Evolutionary conservation across 2,113 vertebrate genomes (phyloP).

Genomic region (Atractosteus spatula): DNA sequence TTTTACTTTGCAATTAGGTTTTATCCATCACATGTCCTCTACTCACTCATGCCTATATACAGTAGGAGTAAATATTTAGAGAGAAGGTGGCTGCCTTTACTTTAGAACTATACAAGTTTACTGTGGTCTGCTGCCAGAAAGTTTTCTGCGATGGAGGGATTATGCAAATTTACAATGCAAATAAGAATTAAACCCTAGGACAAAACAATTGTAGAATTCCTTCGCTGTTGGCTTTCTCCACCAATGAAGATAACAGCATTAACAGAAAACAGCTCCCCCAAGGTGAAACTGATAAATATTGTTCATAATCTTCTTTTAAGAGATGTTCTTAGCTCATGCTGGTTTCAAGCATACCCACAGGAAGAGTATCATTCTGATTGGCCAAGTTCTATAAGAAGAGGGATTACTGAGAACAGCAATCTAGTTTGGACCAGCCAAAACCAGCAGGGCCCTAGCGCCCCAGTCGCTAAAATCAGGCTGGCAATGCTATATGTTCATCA

Average conservation of each 20-base stretch:
- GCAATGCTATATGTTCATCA: not conserved
- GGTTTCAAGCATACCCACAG: conserved; percentile 11
- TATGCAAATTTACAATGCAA: conserved; percentile 33
- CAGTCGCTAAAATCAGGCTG: not conserved
- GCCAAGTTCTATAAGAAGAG: not conserved
- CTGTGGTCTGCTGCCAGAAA: conserved; percentile 16
- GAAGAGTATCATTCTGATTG: conserved; percentile 17
- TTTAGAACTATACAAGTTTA: conserved; percentile 20
- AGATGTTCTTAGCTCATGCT: conserved; percentile 21
- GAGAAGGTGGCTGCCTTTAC: conserved; percentile 9
- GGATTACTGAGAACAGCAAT: conserved; percentile 31
- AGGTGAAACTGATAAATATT: conserved; percentile 15
- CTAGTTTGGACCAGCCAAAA: conserved; percentile 28
- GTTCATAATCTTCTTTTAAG: conserved; percentile 32
- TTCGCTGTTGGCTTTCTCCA: conserved; percentile 13
- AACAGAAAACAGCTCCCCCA: conserved; percentile 13
- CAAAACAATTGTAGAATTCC: conserved; percentile 16
- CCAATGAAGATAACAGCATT: conserved; percentile 14
- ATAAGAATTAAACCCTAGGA: conserved; percentile 22
- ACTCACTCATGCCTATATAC: conserved; percentile 6
- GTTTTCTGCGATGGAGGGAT: conserved; percentile 27
- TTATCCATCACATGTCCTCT: conserved; percentile 12
- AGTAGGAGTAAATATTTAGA: conserved; percentile 24
- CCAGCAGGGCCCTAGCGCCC: conserved; percentile 15
- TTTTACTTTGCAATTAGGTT: conserved; percentile 11